These are phyloP conservation scores for Alethe diademata DNA, from an alignment of 2,113 vertebrate species.

Conservation along the genomic window DNA sequence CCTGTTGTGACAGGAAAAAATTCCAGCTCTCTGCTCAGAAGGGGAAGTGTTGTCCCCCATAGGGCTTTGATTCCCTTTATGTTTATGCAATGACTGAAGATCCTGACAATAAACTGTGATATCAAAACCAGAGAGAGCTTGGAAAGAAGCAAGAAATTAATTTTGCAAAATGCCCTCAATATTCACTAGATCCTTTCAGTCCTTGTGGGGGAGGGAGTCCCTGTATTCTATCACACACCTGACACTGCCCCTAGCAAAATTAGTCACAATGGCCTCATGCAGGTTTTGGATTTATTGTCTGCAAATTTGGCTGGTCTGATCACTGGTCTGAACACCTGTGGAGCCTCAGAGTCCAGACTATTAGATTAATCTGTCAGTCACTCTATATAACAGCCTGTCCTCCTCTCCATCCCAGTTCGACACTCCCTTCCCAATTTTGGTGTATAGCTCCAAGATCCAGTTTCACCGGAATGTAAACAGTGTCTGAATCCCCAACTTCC, in stretches of 20 bases:
- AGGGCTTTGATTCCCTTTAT: neutral
- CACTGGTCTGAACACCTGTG: constrained; percentile 60
- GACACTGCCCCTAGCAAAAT: constrained; percentile 34
- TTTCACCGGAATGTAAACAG: constrained; percentile 64
- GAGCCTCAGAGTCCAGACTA: constrained; percentile 49
- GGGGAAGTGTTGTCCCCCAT: neutral
- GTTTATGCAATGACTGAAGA: neutral
- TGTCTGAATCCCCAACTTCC: constrained; percentile 47
- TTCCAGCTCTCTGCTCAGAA: neutral
- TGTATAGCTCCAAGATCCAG: constrained; percentile 5
- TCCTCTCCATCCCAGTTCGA: constrained; percentile 12
- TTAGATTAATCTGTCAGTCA: constrained; percentile 70
- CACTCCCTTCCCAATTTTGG: constrained; percentile 38
- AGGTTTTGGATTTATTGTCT: constrained; percentile 58
- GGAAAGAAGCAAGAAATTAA: neutral
- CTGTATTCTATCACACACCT: neutral
- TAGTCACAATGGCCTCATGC: constrained; percentile 36
- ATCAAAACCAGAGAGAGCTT: neutral
- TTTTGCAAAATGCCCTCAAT: neutral
- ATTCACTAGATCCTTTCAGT: neutral
- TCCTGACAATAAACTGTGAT: neutral
- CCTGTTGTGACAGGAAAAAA: neutral
- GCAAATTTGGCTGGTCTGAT: constrained; percentile 15
- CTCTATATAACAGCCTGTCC: constrained; percentile 55
- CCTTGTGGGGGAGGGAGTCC: neutral